Conservation (phyloP, 2,888 invertebrate genomes). For the Teleogryllus oceanicus region DNA sequence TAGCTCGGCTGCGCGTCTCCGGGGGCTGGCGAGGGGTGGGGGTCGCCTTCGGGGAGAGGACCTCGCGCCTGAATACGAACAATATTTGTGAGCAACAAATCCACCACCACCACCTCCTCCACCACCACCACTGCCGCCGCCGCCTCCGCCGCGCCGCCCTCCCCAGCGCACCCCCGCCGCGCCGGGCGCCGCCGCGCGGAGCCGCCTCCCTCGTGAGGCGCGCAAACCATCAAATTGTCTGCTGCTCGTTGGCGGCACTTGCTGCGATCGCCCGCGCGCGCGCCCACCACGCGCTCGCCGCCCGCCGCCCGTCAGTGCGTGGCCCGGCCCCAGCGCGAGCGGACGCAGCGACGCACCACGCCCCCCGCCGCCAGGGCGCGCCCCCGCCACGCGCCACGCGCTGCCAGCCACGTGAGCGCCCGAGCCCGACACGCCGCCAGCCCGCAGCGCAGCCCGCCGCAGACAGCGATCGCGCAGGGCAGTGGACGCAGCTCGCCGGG, state of each 20-base stretch:
- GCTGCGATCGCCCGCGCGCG: not conserved
- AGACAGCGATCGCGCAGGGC: not conserved
- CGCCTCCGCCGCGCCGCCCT: constrained; percentile 39
- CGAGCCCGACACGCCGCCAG: not conserved
- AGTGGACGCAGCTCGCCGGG: not conserved
- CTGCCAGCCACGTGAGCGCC: not conserved
- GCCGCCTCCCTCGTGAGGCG: not conserved
- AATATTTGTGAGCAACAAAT: constrained; percentile 30
- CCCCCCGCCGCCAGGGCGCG: not conserved
- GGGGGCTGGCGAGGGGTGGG: constrained; percentile 48
- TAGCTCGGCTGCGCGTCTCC: constrained; percentile 47
- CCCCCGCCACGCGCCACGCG: not conserved
- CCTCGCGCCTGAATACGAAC: constrained; percentile 28
- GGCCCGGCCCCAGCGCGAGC: constrained; percentile 1
- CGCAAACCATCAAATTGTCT: not conserved
- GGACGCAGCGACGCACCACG: not conserved
- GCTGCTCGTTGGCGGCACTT: not conserved
- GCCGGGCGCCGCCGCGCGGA: not conserved
- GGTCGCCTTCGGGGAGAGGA: constrained; percentile 47
- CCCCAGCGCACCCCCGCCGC: constrained; percentile 38
- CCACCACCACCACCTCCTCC: constrained; percentile 30
- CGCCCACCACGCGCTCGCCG: not conserved
- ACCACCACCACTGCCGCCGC: constrained; percentile 34
- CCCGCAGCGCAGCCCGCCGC: not conserved
- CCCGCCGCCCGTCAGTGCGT: not conserved